These are phyloP conservation scores for Tupaia tana DNA, from an alignment of 2,113 vertebrate genomes.

Conservation along the genomic window DNA sequence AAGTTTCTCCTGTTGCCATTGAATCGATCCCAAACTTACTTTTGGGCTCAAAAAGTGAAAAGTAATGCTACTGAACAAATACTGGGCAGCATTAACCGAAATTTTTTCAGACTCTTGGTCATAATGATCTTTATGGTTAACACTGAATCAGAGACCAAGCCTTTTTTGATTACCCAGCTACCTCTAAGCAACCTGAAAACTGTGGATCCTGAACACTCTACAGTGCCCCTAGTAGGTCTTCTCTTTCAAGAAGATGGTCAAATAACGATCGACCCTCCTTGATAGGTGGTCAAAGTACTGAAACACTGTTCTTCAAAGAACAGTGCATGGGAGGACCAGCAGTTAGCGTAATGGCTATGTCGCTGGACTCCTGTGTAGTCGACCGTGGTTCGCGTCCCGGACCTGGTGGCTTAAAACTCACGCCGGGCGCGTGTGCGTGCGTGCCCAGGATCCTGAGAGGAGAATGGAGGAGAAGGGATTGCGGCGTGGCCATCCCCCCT, in stretches of 20 bases:
- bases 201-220: not conserved
- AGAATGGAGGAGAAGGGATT: too few species aligned
- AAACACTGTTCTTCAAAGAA: not conserved
- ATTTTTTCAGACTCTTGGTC: conserved; percentile 33
- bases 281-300: not conserved
- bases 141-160: not conserved
- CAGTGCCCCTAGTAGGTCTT: not conserved
- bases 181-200: not conserved
- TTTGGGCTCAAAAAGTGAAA: conserved; percentile 33
- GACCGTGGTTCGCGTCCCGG: too few species aligned
- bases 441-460: too few species aligned
- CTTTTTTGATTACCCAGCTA: not conserved
- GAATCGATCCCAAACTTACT: conserved; percentile 15
- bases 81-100: not conserved
- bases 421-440: too few species aligned
- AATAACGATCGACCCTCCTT: not conserved
- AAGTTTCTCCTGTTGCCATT: conserved; percentile 58
- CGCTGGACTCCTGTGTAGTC: too few species aligned
- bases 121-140: conserved; percentile 24
- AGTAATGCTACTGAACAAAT: not conserved
- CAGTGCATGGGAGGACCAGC: not conserved
- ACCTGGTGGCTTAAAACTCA: too few species aligned
- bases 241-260: conserved; percentile 32
- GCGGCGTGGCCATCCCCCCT: too few species aligned
- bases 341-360: too few species aligned